These are phyloP conservation scores for Ganaspis sp. DNA, from an alignment of 1,140 invertebrate genomes.

Conservation along the genomic window DNA sequence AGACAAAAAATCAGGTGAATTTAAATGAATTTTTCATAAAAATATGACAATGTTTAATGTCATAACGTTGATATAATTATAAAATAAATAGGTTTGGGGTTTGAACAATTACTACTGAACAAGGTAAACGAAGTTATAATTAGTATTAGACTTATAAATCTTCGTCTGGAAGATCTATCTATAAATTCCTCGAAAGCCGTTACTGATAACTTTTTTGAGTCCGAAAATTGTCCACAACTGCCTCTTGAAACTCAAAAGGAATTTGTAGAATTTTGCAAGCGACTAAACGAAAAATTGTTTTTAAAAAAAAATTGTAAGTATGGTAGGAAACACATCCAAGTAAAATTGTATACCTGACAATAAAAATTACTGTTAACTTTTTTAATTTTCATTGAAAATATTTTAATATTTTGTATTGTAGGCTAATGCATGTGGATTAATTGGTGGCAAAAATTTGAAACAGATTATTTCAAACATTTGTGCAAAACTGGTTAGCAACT, in stretches of 20 bases:
- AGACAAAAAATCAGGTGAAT: not conserved
- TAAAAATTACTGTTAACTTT: not conserved
- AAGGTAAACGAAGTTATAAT: not conserved
- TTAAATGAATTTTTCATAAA: not conserved
- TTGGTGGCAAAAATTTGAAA: not conserved
- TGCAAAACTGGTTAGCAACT: not conserved
- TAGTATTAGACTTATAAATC: not conserved
- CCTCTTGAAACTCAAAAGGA: not conserved
- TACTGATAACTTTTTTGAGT: not conserved
- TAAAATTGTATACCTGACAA: not conserved
- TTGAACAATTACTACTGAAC: not conserved
- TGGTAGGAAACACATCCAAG: not conserved
- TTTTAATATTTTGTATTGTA: not conserved
- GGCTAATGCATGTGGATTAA: conserved; percentile 1
- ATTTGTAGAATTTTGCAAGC: not conserved
- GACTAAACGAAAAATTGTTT: not conserved
- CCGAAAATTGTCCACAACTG: not conserved
- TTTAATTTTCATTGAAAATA: not conserved
- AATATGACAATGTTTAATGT: no score
- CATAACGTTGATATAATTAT: no score
- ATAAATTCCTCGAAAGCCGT: not conserved
- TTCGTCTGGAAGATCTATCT: not conserved
- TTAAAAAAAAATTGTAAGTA: not conserved
- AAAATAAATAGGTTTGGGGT: not conserved
- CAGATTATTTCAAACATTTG: not conserved